Evolutionary conservation across 1,140 invertebrate species (phyloP), one percentile per base, ranked within the genome.

Genomic region (Varroa destructor): DNA sequence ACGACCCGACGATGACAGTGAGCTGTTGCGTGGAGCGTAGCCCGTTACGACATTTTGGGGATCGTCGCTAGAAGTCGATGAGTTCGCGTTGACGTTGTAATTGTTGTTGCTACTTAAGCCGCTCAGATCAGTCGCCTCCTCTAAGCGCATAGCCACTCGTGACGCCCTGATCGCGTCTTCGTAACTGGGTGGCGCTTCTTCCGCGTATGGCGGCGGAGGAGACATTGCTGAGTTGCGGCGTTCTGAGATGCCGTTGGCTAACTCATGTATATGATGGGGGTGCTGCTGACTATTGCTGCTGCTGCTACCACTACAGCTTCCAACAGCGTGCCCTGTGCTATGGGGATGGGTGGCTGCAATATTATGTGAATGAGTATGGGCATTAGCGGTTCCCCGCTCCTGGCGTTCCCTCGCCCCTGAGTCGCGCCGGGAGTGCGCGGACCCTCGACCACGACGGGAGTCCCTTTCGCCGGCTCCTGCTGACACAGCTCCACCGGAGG

Each of bases 121-220:
- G 40, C 14, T 6, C 4, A 5, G 12, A 40, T 67, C 61, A 67
- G 37, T 10, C 61, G 37, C 12, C 61, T 67, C 61, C 12, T 46
- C 37, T 67, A 37, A 37, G 4, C 46, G 46, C 46, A 51, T 51
- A 25, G 61, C 61, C 10, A 67, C 61, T 67, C 61, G 14, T 3
- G 61, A 67, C 40, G 61, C 61, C 61, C 61, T 40, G 46, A 67
- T 37, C 5, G 61, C 61, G 37, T 67, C 61, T 40, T 67, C 61
- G 61, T 67, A 67, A 8, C 61, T 67, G 40, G 61, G 61, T 3
- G 61, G 61, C 40, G 61, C 61, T 40, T 67, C 61, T 67, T 67
- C 61, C 46, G 40, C 40, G 37, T 40, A 40, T 5, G 40, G 46
- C 2, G 61, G 61, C 1, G 61, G 61, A 12, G 61, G 61, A 46